Percentiles rank a stretch among this genome's conserved stretches.
Evolutionary conservation across 2,797 vertebrate genomes (phyloP).

Genomic region (Lepus oiostolus): DNA sequence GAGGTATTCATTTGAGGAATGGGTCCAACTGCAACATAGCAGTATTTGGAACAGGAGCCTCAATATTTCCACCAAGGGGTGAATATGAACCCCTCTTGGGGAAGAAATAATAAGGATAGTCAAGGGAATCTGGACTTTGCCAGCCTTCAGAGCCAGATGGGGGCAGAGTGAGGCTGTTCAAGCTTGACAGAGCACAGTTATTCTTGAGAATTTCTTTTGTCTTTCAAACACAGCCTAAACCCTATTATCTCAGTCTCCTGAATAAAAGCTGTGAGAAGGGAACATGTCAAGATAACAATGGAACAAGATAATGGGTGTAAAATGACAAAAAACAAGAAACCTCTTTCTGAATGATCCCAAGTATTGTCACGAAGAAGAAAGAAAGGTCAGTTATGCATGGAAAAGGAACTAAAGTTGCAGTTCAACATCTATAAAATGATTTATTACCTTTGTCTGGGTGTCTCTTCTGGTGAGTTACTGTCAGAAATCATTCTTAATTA

Average conservation of each 20-base stretch:
- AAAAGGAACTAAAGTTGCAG: not conserved
- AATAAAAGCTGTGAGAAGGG: conserved; percentile 74
- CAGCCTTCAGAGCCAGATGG: not conserved
- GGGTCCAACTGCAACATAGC: not conserved
- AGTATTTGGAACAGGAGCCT: not conserved
- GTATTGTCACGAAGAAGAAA: conserved; percentile 36
- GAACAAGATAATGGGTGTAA: conserved; percentile 83
- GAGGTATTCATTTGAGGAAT: not conserved
- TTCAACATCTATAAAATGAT: not conserved
- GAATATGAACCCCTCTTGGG: not conserved
- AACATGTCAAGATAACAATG: conserved; percentile 81
- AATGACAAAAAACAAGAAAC: conserved; percentile 80
- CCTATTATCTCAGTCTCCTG: conserved; percentile 74
- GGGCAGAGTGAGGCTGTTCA: not conserved
- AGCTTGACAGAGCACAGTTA: not conserved
- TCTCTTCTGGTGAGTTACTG: not conserved
- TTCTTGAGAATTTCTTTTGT: conserved; percentile 67
- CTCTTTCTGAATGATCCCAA: conserved; percentile 15
- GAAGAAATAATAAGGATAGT: not conserved
- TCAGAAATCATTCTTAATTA: not conserved
- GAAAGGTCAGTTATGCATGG: not conserved
- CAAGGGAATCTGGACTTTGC: not conserved
- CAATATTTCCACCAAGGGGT: not conserved
- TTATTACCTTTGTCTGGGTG: not conserved
- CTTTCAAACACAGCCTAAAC: conserved; percentile 52